Evolutionary conservation across 2,888 invertebrate species (phyloP), one percentile per base, ranked within the genome.

Genomic region (Miltochrista miniata): DNA sequence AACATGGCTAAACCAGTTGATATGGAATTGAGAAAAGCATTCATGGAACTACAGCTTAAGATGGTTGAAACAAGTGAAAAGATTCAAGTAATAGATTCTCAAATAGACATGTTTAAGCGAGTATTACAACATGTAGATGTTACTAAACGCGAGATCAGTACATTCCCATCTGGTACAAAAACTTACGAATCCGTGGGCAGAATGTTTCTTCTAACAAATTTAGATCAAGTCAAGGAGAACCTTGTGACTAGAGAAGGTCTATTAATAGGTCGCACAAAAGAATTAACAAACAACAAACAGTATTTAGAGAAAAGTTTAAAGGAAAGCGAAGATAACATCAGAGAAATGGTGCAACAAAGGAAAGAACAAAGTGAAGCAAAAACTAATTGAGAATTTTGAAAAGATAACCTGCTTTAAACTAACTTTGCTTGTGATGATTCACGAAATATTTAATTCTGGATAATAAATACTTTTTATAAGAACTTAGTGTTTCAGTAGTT

Each of bases 101-200:
- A 97, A 87, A 95, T 96, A 59, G 94, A 95, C 38, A 92, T 93
- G 11, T 80, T 96, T 40, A 94, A 94, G 69, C 92, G 95, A 54
- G 92, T 92, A 45, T 94, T 95, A 68, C 93, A 94, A 59, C 95
- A 95, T 75, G 94, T 96, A 49, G 93, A 94, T 59, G 87, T 96
- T 45, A 97, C 97, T 34, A 93, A 95, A 69, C 92, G 93, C 65
- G 94, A 94, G 79, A 91, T 95, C 48, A 81, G 79, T 52, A 77
- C 91, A 10, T 86, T 97, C 55, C 94, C 95, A 45, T 79, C 92
- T 51, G 93, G 90, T 14, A 95, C 95, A 0, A 94, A 93, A 70
- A 95, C 95, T 0, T 97, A 96, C 74, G 96, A 97, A 86, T 94
- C 96, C 24, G 94, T 97, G 2, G 97, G 97, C 7, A 80, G 97